Base-by-base conservation (phyloP, 2,797 vertebrate species). In the Coluber constrictor region DNA sequence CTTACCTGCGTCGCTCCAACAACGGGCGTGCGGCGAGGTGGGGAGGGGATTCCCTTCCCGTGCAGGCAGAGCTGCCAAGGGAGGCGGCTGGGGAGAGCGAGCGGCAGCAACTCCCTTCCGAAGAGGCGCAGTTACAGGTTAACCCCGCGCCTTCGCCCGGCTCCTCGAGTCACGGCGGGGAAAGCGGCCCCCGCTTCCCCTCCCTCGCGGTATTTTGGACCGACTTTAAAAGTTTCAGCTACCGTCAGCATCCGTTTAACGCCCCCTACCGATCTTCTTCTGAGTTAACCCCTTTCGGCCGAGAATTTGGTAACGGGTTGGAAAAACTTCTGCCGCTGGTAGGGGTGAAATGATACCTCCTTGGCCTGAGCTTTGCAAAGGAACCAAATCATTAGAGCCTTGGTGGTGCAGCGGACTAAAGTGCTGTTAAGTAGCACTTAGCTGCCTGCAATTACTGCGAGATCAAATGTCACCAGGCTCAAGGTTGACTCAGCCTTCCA, bases 261-360 rank as follows among this genome's bases (percentile, higher is more conserved):
- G 94, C 96, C 95, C 96, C 92, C 96, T 95, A 92, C 90, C 93
- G 96, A 86, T 59, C 86, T 86, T 88, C 51, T 5, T 3, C 43
- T 4, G 0, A 4, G 61, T 86, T 88, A 16, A 89, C 87, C 63
- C 55, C 55, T 79, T 89, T 60, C 18, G 11, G 10, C 29, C 1
- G n/a, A 43, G 29, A 57, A 43, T 3, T 25, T 57, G 87, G 32
- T 10, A 83, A 12, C 23, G 56, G 9, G 47, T 60, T 29, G 51
- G 86, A 16, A 25, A 47, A 15, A 43, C 7, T 9, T 79, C 18
- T 79, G 18, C 43, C 16, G 8, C 18, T 37, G 70, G 27, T n/a
- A 37, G 32, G 5, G 87, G 56, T 32, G 20, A 43, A 59, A 59
- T 59, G 56, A 25, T 59, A 29, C 37, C n/a, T 27, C 27, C 27